Conservation (phyloP, 1,140 invertebrate genomes). For the Adoxophyes honmai region DNA sequence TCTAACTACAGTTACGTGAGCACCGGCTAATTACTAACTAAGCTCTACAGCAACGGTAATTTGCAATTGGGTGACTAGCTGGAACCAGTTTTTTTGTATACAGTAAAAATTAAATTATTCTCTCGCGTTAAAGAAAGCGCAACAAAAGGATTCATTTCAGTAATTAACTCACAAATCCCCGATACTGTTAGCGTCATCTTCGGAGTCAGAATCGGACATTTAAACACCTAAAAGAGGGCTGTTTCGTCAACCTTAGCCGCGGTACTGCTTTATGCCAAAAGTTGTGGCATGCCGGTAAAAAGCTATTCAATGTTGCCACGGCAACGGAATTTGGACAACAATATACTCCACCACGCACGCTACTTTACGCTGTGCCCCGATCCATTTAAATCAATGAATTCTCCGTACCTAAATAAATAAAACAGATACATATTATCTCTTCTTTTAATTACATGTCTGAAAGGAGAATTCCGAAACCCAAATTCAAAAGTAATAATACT, state of each 20-base stretch:
- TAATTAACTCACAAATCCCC: constrained; percentile 25
- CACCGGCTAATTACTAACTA: constrained; percentile 6
- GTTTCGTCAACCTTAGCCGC: too few relatives aligned
- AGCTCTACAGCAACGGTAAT: constrained; percentile 10
- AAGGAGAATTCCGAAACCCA: too few relatives aligned
- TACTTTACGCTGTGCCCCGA: not conserved
- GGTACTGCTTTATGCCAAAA: constrained; percentile 5
- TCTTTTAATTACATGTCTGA: too few relatives aligned
- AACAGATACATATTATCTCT: too few relatives aligned
- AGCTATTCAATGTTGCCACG: constrained; percentile 68
- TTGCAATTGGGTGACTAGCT: constrained; percentile 6
- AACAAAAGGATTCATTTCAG: constrained; percentile 17
- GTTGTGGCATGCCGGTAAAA: constrained; percentile 5
- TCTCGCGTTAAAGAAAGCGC: constrained; percentile 7
- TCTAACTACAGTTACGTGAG: constrained; percentile 6
- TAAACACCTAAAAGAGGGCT: constrained; percentile 3
- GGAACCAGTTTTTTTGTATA: constrained; percentile 4
- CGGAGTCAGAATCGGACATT: constrained; percentile 23
- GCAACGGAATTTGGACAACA: constrained; percentile 55
- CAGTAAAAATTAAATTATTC: constrained; percentile 15
- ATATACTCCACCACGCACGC: constrained; percentile 3
- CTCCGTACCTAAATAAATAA: too few relatives aligned
- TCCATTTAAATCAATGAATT: not conserved
- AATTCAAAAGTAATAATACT: too few relatives aligned
- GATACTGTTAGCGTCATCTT: constrained; percentile 20